Conservation (phyloP, 2,113 vertebrate genomes). For the Prolemur simus region DNA sequence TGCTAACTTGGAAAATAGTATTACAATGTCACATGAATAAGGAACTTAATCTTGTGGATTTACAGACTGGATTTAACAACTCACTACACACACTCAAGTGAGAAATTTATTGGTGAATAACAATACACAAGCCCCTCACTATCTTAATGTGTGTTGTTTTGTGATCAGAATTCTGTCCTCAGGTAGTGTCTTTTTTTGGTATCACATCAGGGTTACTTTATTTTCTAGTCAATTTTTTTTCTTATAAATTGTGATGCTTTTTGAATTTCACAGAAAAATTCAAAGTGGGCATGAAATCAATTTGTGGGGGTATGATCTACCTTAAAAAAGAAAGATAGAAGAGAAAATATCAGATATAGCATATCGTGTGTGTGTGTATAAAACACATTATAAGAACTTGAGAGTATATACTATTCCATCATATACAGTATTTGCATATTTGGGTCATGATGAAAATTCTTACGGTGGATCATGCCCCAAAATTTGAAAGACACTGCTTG, state of each 20-base stretch:
- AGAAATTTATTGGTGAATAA: not conserved
- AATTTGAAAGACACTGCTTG: not conserved
- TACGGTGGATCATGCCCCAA: not conserved
- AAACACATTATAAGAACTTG: not conserved
- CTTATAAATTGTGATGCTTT: constrained; percentile 25
- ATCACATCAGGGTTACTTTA: not conserved
- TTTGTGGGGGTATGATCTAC: not conserved
- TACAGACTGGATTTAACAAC: not conserved
- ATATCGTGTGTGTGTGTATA: not conserved
- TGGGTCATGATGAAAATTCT: not conserved
- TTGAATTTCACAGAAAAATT: not conserved
- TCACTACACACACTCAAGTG: not conserved
- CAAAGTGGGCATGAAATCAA: not conserved
- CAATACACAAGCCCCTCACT: not conserved
- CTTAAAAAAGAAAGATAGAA: not conserved
- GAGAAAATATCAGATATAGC: not conserved
- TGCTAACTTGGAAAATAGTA: not conserved
- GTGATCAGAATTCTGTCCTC: not conserved
- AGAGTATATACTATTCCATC: not conserved
- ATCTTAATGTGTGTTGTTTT: not conserved
- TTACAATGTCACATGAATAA: not conserved
- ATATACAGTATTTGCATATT: not conserved
- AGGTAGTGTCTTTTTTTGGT: not conserved
- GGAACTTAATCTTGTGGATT: not conserved
- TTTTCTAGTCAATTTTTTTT: not conserved